Evolutionary conservation across 2,797 vertebrate genomes (phyloP).

Genomic region (Silurus lanzhouensis): DNA sequence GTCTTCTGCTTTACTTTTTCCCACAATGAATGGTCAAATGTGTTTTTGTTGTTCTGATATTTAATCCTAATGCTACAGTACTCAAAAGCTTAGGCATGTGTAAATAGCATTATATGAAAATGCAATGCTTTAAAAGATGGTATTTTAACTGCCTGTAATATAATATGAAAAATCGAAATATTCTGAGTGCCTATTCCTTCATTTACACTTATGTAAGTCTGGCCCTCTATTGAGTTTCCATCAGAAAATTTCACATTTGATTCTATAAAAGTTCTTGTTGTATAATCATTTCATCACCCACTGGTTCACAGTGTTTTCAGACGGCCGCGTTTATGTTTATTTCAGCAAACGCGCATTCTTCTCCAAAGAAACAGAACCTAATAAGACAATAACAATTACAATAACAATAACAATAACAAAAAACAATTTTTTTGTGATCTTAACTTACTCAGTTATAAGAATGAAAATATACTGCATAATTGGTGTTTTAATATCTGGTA

Average conservation of each 20-base stretch:
- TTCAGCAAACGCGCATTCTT: neutral
- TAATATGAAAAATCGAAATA: neutral
- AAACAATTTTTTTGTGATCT: neutral
- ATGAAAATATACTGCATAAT: neutral
- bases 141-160: neutral
- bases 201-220: neutral
- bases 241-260: slow-evolving; percentile 4
- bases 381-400: neutral
- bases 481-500: neutral
- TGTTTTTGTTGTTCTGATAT: neutral
- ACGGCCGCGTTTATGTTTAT: neutral
- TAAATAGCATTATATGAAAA: neutral
- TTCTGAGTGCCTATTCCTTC: neutral
- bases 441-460: neutral
- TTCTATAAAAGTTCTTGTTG: neutral
- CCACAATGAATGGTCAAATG: neutral
- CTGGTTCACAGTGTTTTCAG: neutral
- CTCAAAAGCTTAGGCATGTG: neutral
- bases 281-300: neutral
- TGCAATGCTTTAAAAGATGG: neutral
- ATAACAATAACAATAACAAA: too few relatives aligned
- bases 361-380: neutral
- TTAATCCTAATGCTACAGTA: neutral
- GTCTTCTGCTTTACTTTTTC: neutral
- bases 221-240: neutral